phyloP scores from a whole-genome alignment of 1,140 invertebrate genomes.

The Lepidurus arcticus region DNA sequence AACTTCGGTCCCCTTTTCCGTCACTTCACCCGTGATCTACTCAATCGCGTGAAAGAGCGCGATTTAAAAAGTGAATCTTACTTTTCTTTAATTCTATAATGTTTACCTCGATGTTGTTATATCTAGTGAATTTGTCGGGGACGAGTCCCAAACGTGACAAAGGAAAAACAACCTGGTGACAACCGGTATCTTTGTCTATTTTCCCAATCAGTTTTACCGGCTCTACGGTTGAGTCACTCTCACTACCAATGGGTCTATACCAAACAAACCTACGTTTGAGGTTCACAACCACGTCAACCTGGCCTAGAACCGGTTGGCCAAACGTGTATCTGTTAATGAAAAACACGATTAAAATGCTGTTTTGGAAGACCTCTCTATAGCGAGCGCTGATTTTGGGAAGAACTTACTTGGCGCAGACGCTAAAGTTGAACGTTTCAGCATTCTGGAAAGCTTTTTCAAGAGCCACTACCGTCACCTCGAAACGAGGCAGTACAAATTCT shows the following conservation, averaged over 20 bases:
- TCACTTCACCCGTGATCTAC: conserved; percentile 43
- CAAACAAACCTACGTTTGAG: background rate
- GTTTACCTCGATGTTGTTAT: background rate
- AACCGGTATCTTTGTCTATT: conserved; percentile 1
- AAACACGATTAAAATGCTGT: background rate
- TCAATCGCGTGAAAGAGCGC: background rate
- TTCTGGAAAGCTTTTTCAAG: conserved; percentile 54
- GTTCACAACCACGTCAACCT: conserved; percentile 30
- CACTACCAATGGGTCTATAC: background rate
- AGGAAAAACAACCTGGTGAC: background rate
- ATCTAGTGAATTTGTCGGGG: background rate
- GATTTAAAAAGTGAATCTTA: background rate
- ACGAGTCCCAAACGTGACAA: background rate
- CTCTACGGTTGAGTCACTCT: background rate
- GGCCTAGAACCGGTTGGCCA: conserved; percentile 39
- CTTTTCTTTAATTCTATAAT: background rate
- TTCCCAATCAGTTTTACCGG: background rate
- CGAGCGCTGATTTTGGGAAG: background rate
- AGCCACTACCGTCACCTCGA: conserved; percentile 57
- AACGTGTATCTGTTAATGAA: conserved; percentile 37
- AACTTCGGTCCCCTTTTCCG: conserved; percentile 56
- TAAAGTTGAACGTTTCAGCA: background rate
- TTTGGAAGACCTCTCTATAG: background rate
- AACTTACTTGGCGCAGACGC: background rate
- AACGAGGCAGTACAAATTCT: conserved; percentile 60